Conservation (phyloP, 2,888 invertebrate genomes). For the Priocnemis perturbator region DNA sequence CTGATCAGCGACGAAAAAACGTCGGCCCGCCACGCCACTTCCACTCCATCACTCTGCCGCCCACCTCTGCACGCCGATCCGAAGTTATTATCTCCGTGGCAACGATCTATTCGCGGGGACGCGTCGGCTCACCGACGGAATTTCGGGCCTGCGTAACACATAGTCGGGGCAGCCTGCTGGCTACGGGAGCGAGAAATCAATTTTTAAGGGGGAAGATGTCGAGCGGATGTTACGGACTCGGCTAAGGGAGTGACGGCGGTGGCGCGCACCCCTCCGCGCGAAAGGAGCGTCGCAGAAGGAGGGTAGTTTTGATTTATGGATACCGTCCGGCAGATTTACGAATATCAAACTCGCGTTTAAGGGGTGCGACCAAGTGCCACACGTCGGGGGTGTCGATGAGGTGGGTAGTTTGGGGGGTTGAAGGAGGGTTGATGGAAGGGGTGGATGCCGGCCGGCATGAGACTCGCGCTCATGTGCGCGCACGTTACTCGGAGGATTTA, state of each 20-base stretch:
- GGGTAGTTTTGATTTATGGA: slow-evolving; percentile 74
- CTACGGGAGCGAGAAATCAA: slow-evolving; percentile 68
- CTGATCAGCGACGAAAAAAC: too few relatives aligned
- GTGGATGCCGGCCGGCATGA: slow-evolving; percentile 8
- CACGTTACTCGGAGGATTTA: slow-evolving; percentile 58
- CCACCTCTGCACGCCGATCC: too few relatives aligned
- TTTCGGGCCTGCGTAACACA: slow-evolving; percentile 27
- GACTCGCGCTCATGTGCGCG: slow-evolving; percentile 29
- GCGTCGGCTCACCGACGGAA: slow-evolving; percentile 5
- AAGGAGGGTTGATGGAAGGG: too few relatives aligned
- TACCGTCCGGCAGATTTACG: slow-evolving; percentile 73
- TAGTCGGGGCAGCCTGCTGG: too few relatives aligned
- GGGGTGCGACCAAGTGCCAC: slow-evolving; percentile 36
- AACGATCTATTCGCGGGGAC: background rate
- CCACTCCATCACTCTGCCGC: too few relatives aligned
- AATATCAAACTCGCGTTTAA: slow-evolving; percentile 73
- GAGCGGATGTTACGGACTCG: slow-evolving; percentile 69
- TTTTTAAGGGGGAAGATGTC: slow-evolving; percentile 70
- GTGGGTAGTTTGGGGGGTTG: slow-evolving; percentile 21
- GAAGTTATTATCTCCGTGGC: background rate
- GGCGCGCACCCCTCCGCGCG: too few relatives aligned
- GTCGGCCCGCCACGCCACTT: too few relatives aligned
- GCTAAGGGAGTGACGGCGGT: slow-evolving; percentile 14
- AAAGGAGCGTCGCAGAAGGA: slow-evolving; percentile 23
- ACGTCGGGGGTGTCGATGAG: too few relatives aligned